A percentile compares a stretch with the other conserved stretches of the same genome.
These are phyloP conservation scores for Pristionchus maxplancki DNA, from an alignment of 2,888 invertebrate species.

Conservation along the genomic window DNA sequence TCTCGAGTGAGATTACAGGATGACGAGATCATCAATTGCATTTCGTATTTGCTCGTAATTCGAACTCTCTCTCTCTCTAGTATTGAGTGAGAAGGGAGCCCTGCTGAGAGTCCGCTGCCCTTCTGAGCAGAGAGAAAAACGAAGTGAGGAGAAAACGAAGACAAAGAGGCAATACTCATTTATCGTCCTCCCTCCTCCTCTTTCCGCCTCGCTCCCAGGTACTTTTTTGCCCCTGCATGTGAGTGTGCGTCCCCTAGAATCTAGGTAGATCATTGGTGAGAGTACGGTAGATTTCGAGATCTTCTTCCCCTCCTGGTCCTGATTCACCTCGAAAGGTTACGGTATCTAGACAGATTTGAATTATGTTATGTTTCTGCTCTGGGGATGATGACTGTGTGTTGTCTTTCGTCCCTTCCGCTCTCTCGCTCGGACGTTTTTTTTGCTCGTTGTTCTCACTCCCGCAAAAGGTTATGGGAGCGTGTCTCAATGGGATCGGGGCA, in stretches of 20 bases:
- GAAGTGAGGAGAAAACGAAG: slow-evolving; percentile 20
- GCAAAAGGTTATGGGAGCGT: slow-evolving; percentile 47
- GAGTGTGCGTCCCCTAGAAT: not conserved
- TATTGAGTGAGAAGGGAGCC: slow-evolving; percentile 16
- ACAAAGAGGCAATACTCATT: slow-evolving; percentile 45
- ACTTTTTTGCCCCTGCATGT: slow-evolving; percentile 10
- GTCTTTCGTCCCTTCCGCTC: slow-evolving; percentile 44
- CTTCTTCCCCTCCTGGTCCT: too few species aligned
- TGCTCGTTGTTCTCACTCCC: slow-evolving; percentile 44
- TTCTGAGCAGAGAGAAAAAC: slow-evolving; percentile 37
- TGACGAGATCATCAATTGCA: not conserved
- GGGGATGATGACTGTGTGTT: not conserved
- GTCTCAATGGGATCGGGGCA: not conserved
- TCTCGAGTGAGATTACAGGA: not conserved
- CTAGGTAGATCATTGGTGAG: not conserved
- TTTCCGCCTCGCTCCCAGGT: slow-evolving; percentile 13
- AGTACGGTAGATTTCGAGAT: not conserved
- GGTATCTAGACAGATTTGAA: not conserved
- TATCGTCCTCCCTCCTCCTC: slow-evolving; percentile 17
- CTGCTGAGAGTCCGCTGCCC: slow-evolving; percentile 18
- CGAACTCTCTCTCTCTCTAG: not conserved
- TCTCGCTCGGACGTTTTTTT: not conserved
- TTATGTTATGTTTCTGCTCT: not conserved
- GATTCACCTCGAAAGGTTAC: too few species aligned
- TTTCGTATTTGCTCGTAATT: not conserved